phyloP scores from a whole-genome alignment of 53 echinoderm and acorn worm genomes.

The Arbacia lixula region DNA sequence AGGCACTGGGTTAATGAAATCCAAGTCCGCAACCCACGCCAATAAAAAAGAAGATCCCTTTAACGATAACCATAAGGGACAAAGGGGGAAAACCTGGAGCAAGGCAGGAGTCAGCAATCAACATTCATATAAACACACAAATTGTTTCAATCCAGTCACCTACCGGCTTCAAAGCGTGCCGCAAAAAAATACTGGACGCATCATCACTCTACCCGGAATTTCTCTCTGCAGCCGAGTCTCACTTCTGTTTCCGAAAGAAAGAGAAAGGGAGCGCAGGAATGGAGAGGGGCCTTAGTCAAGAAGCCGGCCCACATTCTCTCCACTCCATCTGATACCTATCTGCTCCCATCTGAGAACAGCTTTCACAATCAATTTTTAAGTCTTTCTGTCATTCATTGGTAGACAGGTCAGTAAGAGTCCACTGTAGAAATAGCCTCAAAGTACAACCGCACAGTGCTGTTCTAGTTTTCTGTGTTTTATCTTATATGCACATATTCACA shows the following conservation, averaged over 20 bases:
- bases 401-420: slow-evolving; percentile 11
- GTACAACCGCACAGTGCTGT: too few species aligned
- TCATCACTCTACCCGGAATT: slow-evolving; percentile 9
- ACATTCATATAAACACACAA: too few species aligned
- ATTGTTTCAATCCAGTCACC: background rate
- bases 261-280: slow-evolving; percentile 14
- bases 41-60: too few species aligned
- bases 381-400: slow-evolving; percentile 9
- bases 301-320: slow-evolving; percentile 12
- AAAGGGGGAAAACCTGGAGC: too few species aligned
- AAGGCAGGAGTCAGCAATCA: too few species aligned
- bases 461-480: too few species aligned
- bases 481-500: too few species aligned
- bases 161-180: slow-evolving; percentile 13
- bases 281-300: slow-evolving; percentile 22
- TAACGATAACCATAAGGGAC: too few species aligned
- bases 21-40: too few species aligned
- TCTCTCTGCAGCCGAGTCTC: background rate
- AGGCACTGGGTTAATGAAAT: too few species aligned
- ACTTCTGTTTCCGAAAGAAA: background rate
- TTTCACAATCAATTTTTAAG: slow-evolving; percentile 29
- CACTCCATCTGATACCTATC: slow-evolving; percentile 15
- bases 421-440: slow-evolving; percentile 25
- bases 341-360: slow-evolving; percentile 4
- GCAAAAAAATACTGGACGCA: slow-evolving; percentile 16